Base-by-base conservation (phyloP, 2,797 vertebrate species). In the Megalops cyprinoides region DNA sequence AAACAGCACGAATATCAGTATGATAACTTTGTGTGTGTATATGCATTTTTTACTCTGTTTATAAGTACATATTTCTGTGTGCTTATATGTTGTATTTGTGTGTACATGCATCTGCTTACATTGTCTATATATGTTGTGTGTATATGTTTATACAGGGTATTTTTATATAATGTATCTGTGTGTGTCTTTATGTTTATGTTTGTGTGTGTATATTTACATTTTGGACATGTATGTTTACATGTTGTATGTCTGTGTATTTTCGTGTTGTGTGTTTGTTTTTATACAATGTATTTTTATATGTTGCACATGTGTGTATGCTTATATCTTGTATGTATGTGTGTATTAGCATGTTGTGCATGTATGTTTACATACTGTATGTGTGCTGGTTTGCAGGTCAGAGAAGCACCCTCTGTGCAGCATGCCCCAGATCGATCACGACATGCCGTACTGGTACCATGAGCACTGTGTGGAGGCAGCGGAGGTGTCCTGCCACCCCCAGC, bases 401-500 rank as follows among this genome's bases (percentile, higher is more conserved):
- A 88, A 91, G 76, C 90, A 93, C 86, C 77, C 90, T 0, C 82
- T 95, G 83, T 99, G 98, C 84, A 94, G 89, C 71, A 79, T 92
- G 34, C 91, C 94, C 10, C 9, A 55, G 0, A 86, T 87, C 34
- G 82, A 51, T 4, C 51, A 62, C 4, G 49, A 83, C 0, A 80
- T 93, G 78, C 67, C 4, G 0, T 28, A 74, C 53, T 96, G 96
- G 86, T 94, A 91, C 62, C 89, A 85, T 1, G 93, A 92, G 9
- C 75, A 94, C 87, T 99, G 97, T 88, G 88, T 87, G 79, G 95
- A 95, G 82, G 84, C 90, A 15, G 90, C 92, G 56, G 89, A 91
- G 0, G 90, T 98, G 77, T 88, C 77, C 84, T 99, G 98, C 87
- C 96, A 89, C 77, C 97, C 98, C 1, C 90, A 85, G 62, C 94